These are phyloP conservation scores for Drosophila limbata DNA, from an alignment of 2,888 invertebrate genomes.

Conservation along the genomic window DNA sequence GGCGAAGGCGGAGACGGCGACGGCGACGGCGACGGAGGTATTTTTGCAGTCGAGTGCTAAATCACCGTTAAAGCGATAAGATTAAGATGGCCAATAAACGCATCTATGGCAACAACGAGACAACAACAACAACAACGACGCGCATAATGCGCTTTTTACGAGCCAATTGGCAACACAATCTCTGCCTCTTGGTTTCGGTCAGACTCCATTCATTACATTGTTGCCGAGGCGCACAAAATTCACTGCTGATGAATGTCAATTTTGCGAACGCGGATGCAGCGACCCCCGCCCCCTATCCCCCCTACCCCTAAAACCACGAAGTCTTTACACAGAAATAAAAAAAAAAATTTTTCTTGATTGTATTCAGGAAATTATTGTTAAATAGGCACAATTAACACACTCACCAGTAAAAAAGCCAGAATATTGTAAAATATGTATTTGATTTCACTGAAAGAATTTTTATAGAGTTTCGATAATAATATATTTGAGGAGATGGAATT, in stretches of 20 bases:
- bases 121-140: constrained; percentile 33
- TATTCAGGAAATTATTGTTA: too few relatives aligned
- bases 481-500: too few relatives aligned
- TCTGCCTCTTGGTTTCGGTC: constrained; percentile 26
- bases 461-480: too few relatives aligned
- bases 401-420: too few relatives aligned
- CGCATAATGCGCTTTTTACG: constrained; percentile 74
- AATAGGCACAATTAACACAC: too few relatives aligned
- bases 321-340: background rate
- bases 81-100: constrained; percentile 66
- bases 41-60: constrained; percentile 61
- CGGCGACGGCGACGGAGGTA: constrained; percentile 11
- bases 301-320: background rate
- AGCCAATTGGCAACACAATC: constrained; percentile 81
- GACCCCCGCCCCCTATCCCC: background rate
- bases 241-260: constrained; percentile 84
- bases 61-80: constrained; percentile 80
- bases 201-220: constrained; percentile 65
- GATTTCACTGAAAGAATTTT: too few relatives aligned
- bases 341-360: too few relatives aligned
- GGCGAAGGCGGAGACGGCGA: constrained; percentile 12
- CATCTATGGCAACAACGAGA: constrained; percentile 48
- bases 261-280: constrained; percentile 1
- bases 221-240: constrained; percentile 84
- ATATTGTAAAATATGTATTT: too few relatives aligned